These are phyloP conservation scores for Malurus melanocephalus DNA, from an alignment of 2,113 vertebrate genomes.

Conservation along the genomic window DNA sequence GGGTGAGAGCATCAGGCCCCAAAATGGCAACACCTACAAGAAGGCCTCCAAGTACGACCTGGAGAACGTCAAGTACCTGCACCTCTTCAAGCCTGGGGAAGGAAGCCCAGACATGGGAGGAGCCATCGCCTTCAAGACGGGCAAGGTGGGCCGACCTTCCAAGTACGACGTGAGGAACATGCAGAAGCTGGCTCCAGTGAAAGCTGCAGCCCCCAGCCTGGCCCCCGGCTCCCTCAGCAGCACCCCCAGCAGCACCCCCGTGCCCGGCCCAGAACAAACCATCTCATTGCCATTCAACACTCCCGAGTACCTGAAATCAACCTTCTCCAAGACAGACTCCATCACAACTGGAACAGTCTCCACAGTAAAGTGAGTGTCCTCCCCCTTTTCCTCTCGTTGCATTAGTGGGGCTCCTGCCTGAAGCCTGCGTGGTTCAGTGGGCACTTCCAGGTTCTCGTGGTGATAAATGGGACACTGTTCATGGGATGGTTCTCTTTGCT, in stretches of 20 bases:
- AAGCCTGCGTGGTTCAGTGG: not conserved
- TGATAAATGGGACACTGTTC: not conserved
- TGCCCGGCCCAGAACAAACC: constrained; percentile 82
- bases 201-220: constrained; percentile 78
- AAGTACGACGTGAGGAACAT: constrained; percentile 95
- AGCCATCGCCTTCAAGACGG: constrained; percentile 97
- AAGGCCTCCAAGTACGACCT: constrained; percentile 97
- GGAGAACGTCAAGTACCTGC: constrained; percentile 95
- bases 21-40: constrained; percentile 93
- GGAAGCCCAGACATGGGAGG: constrained; percentile 96
- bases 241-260: constrained; percentile 73
- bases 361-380: constrained; percentile 91
- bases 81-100: constrained; percentile 96
- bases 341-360: constrained; percentile 98
- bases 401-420: not conserved
- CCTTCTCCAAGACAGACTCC: constrained; percentile 98
- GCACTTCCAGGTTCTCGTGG: fast-evolving
- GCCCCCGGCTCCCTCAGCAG: constrained; percentile 81
- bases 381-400: not conserved
- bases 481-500: not conserved
- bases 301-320: constrained; percentile 93
- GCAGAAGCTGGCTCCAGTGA: constrained; percentile 89
- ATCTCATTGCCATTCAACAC: constrained; percentile 87
- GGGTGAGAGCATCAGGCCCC: constrained; percentile 88
- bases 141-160: constrained; percentile 95